These are phyloP conservation scores for Mallotus villosus DNA, from an alignment of 2,797 vertebrate genomes.

Conservation along the genomic window DNA sequence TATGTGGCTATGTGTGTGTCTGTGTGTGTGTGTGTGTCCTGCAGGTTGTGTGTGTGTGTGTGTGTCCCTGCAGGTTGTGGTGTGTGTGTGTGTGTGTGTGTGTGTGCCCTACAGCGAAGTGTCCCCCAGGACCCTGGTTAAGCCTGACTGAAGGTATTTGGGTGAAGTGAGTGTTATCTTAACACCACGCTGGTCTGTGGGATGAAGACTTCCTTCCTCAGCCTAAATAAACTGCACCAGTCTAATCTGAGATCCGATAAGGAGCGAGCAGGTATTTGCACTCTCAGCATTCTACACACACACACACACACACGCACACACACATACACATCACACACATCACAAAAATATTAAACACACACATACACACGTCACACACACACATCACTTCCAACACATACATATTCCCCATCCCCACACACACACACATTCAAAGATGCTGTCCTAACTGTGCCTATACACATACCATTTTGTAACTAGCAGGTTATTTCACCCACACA, in stretches of 20 bases:
- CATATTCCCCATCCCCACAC: too few species aligned
- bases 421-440: too few species aligned
- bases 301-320: background rate
- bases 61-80: too few species aligned
- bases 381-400: too few species aligned
- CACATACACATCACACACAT: background rate
- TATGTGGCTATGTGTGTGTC: background rate
- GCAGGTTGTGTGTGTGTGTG: background rate
- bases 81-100: slow-evolving; percentile 3
- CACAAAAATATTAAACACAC: too few species aligned
- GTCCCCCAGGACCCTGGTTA: background rate
- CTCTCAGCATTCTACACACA: slow-evolving; percentile 29
- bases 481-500: too few species aligned
- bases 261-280: slow-evolving; percentile 38
- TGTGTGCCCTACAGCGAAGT: background rate
- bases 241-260: slow-evolving; percentile 48
- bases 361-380: too few species aligned
- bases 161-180: slow-evolving; percentile 14
- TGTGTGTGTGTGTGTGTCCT: background rate
- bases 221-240: slow-evolving; percentile 46
- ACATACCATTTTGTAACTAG: too few species aligned
- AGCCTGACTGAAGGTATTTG: slow-evolving; percentile 1
- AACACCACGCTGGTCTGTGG: slow-evolving; percentile 10
- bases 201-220: slow-evolving; percentile 35
- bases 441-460: too few species aligned